Evolutionary conservation across 2,888 invertebrate species (phyloP).

Genomic region (Trachelus troglodyta): DNA sequence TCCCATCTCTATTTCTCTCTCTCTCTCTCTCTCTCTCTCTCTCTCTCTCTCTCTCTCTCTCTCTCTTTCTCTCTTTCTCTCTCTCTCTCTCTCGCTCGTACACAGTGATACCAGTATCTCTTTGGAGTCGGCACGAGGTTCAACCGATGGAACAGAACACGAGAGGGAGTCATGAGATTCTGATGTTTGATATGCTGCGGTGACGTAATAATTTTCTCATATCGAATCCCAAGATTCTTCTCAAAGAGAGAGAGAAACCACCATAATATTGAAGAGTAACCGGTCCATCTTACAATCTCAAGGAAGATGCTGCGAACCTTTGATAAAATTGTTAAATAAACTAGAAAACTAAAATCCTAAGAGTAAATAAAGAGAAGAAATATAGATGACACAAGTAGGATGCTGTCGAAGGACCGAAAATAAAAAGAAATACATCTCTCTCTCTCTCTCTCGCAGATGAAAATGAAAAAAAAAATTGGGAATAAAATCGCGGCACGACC

Average conservation of each 20-base stretch:
- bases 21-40: too few relatives aligned
- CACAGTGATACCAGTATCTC: background rate
- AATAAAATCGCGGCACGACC: background rate
- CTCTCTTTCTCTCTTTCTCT: too few relatives aligned
- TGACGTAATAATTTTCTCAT: conserved; percentile 44
- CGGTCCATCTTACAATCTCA: background rate
- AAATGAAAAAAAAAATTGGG: background rate
- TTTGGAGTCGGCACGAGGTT: background rate
- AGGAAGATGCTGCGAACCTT: background rate
- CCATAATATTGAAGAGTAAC: background rate
- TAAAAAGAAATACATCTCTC: background rate
- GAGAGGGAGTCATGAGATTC: conserved; percentile 9
- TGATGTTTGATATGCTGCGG: conserved; percentile 61
- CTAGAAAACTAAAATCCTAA: background rate
- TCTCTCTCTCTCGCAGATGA: conserved; percentile 1
- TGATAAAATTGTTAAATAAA: background rate
- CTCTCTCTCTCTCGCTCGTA: too few relatives aligned
- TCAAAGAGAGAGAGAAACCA: background rate
- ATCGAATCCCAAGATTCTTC: conserved; percentile 50
- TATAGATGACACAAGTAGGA: background rate
- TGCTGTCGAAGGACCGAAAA: background rate
- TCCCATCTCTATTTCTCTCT: background rate
- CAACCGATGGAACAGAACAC: background rate
- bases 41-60: too few relatives aligned
- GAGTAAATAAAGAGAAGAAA: background rate